A percentile compares a stretch with the other conserved stretches of the same genome.
Evolutionary conservation across 2,888 invertebrate genomes (phyloP).

Genomic region (Craniophora ligustri): DNA sequence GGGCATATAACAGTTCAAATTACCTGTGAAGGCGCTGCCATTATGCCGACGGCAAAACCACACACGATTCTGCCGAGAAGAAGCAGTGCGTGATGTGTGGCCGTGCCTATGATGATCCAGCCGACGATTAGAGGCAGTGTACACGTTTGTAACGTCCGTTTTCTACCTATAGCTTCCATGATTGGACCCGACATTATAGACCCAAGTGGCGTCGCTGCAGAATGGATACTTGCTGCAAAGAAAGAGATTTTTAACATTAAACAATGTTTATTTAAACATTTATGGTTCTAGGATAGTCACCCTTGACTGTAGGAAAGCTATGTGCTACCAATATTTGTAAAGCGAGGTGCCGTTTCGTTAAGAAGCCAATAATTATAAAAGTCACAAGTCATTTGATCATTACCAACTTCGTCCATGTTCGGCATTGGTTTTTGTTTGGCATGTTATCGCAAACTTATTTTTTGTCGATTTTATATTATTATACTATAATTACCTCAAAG

Average conservation of each 20-base stretch:
- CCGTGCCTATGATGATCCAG: slow-evolving; percentile 90
- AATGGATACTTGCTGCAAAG: slow-evolving; percentile 92
- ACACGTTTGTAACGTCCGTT: slow-evolving; percentile 90
- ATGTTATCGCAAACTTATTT: too few relatives aligned
- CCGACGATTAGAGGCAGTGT: slow-evolving; percentile 91
- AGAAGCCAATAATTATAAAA: too few relatives aligned
- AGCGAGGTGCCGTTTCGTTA: too few relatives aligned
- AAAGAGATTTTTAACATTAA: slow-evolving; percentile 1
- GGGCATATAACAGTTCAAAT: not conserved
- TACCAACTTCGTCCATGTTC: too few relatives aligned
- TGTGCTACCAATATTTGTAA: too few relatives aligned
- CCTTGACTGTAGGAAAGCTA: too few relatives aligned
- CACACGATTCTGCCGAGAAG: slow-evolving; percentile 91
- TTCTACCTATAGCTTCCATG: slow-evolving; percentile 91
- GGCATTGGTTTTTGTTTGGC: too few relatives aligned
- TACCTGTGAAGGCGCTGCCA: slow-evolving; percentile 93
- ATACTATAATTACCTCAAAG: too few relatives aligned
- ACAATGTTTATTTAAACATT: too few relatives aligned
- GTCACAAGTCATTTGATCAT: too few relatives aligned
- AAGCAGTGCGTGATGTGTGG: slow-evolving; percentile 87
- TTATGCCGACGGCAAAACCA: slow-evolving; percentile 92
- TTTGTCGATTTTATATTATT: too few relatives aligned
- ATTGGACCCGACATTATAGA: slow-evolving; percentile 92
- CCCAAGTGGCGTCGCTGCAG: slow-evolving; percentile 93
- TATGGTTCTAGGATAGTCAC: too few relatives aligned